Evolutionary conservation across 1,140 invertebrate species (phyloP).

Genomic region (Metopolophium dirhodum): DNA sequence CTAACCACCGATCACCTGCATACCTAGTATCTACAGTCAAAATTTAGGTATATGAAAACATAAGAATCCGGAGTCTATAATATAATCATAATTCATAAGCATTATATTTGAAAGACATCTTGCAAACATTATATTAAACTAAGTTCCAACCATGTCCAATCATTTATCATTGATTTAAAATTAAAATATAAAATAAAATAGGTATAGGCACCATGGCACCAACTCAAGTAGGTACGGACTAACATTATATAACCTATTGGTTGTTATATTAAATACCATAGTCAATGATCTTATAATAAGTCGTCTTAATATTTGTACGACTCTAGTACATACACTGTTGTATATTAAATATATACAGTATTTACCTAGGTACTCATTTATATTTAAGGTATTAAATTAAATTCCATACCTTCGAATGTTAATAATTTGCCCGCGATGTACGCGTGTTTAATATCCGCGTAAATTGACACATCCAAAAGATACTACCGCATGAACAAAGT

Average conservation of each 20-base stretch:
- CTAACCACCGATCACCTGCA: no score
- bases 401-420: neutral
- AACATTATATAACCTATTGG: no score
- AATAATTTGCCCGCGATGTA: neutral
- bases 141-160: neutral
- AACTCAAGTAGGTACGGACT: neutral
- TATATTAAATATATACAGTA: neutral
- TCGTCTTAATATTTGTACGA: neutral
- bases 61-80: neutral
- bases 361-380: neutral
- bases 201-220: no score
- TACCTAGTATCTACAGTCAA: no score
- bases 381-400: neutral
- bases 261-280: no score
- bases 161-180: neutral
- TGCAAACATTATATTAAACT: neutral
- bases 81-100: neutral
- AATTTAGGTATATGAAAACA: no score
- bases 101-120: neutral
- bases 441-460: neutral
- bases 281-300: neutral
- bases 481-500: neutral
- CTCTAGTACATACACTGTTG: neutral
- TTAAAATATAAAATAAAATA: neutral
- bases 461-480: constrained; percentile 21